These are phyloP conservation scores for Gila robusta DNA, from an alignment of 2,797 vertebrate genomes.

Conservation along the genomic window DNA sequence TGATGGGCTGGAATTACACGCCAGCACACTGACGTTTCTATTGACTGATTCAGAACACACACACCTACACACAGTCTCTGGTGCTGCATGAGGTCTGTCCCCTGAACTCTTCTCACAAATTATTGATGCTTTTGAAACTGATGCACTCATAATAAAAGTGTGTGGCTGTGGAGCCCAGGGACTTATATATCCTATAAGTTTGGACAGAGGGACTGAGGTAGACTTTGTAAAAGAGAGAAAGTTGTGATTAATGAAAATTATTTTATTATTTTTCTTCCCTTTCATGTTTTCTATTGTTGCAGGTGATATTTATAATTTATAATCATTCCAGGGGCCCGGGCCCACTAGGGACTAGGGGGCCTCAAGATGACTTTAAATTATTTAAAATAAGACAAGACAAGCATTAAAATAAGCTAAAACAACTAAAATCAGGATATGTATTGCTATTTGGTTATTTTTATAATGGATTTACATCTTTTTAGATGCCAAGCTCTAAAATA, in stretches of 20 bases:
- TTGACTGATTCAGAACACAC: slow-evolving; percentile 52
- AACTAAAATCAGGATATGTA: neutral
- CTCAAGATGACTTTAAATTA: neutral
- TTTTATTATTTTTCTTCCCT: neutral
- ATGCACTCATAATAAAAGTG: slow-evolving; percentile 59
- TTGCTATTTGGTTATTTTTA: neutral
- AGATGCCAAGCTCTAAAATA: neutral
- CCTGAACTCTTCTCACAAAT: slow-evolving; percentile 66
- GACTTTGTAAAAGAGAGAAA: slow-evolving; percentile 5
- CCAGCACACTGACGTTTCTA: slow-evolving; percentile 57
- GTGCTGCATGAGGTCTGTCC: slow-evolving; percentile 18
- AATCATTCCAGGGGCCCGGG: neutral
- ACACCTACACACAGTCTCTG: slow-evolving; percentile 35
- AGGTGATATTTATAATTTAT: neutral
- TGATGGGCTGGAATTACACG: slow-evolving; percentile 78
- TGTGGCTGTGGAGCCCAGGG: slow-evolving; percentile 28
- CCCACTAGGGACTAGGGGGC: neutral
- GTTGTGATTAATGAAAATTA: too few relatives aligned
- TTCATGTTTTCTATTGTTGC: neutral
- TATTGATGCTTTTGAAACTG: slow-evolving; percentile 75
- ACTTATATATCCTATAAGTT: slow-evolving; percentile 34
- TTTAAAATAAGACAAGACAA: neutral
- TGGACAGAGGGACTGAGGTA: slow-evolving; percentile 73
- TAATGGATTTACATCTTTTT: neutral
- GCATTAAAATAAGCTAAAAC: neutral